phyloP scores from a whole-genome alignment of 2,888 invertebrate genomes.

The Abrostola triplasia region DNA sequence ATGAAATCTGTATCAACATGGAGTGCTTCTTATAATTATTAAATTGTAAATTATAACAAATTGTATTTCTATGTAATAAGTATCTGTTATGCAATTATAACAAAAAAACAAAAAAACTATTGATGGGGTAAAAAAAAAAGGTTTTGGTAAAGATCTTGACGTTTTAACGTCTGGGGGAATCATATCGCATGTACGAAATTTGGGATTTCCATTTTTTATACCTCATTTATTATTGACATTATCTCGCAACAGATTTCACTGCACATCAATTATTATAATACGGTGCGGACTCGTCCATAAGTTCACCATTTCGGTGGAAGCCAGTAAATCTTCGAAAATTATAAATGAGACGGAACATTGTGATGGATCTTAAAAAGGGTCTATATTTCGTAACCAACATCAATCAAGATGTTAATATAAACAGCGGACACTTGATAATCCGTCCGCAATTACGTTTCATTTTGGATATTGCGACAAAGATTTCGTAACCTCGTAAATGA shows the following conservation, averaged over 20 bases:
- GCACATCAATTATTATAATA: conserved; percentile 18
- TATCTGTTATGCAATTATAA: neutral
- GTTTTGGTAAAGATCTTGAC: neutral
- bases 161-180: too few species aligned
- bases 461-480: conserved; percentile 42
- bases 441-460: conserved; percentile 47
- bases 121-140: too few species aligned
- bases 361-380: conserved; percentile 56
- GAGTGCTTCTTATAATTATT: too few species aligned
- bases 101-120: neutral
- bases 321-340: conserved; percentile 57
- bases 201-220: conserved; percentile 1
- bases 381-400: conserved; percentile 60
- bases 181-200: neutral
- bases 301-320: conserved; percentile 1
- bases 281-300: conserved; percentile 33
- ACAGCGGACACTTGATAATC: conserved; percentile 42
- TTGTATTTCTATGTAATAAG: too few species aligned
- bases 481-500: conserved; percentile 28
- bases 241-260: conserved; percentile 29
- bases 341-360: conserved; percentile 56
- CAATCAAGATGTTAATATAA: conserved; percentile 60
- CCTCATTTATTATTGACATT: conserved; percentile 2
- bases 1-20: too few species aligned
- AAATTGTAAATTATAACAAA: too few species aligned